Percentiles rank a stretch among this genome's conserved stretches.
phyloP scores from a whole-genome alignment of 2,888 invertebrate species.

The Oligia latruncula region DNA sequence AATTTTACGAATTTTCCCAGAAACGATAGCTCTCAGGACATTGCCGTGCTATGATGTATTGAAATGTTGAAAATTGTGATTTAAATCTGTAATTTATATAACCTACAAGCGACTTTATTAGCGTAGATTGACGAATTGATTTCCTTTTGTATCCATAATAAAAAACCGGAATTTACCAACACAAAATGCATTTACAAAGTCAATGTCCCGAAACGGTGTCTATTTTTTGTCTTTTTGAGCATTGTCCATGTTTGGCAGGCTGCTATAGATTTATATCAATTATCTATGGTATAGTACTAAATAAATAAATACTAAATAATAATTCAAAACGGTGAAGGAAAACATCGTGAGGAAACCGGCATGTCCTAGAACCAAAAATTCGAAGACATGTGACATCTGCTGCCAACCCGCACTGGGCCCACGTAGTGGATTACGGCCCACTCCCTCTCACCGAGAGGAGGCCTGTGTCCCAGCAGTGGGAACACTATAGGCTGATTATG shows the following conservation, averaged over 20 bases:
- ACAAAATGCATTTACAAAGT: conserved; percentile 21
- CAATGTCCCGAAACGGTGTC: conserved; percentile 8
- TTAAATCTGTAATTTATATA: conserved; percentile 25
- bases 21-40: conserved; percentile 39
- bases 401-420: no score
- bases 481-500: not conserved
- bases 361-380: no score
- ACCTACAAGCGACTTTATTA: conserved; percentile 2
- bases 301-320: no score
- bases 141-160: conserved; percentile 21
- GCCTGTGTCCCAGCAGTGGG: no score
- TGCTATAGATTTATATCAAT: conserved; percentile 8
- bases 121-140: conserved; percentile 1
- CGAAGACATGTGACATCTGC: no score
- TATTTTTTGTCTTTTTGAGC: not conserved
- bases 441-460: no score
- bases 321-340: no score
- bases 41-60: no score
- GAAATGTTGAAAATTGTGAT: conserved; percentile 37
- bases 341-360: no score
- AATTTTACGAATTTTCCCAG: conserved; percentile 20
- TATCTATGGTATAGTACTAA: conserved; percentile 12
- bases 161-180: not conserved
- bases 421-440: no score
- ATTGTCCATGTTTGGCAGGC: not conserved